Evolutionary conservation across 35 echinoderm and acorn worm species (phyloP), one percentile per base, ranked within the genome.

Genomic region (Diadema setosum): DNA sequence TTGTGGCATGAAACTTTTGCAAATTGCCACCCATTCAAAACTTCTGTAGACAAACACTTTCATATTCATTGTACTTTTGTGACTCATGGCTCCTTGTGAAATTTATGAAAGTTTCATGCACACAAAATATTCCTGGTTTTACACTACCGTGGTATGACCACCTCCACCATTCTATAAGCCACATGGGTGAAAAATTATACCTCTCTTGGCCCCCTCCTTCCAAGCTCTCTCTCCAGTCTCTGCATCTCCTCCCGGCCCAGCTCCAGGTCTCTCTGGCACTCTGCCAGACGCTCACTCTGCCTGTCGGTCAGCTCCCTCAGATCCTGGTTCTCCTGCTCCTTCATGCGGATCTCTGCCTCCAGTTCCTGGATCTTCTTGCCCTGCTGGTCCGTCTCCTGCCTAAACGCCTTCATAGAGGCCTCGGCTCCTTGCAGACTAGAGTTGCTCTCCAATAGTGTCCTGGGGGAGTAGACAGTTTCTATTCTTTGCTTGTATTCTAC

Each of bases 201-300:
- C 45, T 82, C 18, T 61, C 84, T 48, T 91, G 88, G 11, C 86
- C 26, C 49, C 35, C 70, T 26, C 81, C 39, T 45, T 45, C 35
- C 73, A 44, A 78, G 57, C 65, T 86, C 35, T 17, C 58, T 58
- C 49, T 87, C 76, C 43, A 95, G 40, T 17, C 60, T 43, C 58
- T 65, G 90, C 27, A 95, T 75, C 80, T 95, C 70, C 17, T 33
- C 39, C 23, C 90, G 84, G 46, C 87, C 91, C 11, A 56, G 39
- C 82, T 94, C 92, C 8, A 94, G 84, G 46, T 94, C 92, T 52
- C 87, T 45, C 82, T 94, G 92, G 25, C 84, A 94, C 25, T 94
- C 86, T 6, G 44, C 41, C 7, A 94, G 84, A 15, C 84, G 67
- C 43, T 96, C 65, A 55, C 58, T 89, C 85, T 98, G 95, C 17